A percentile compares a stretch with the other conserved stretches of the same genome.
Evolutionary conservation across 2,797 vertebrate species (phyloP).

Genomic region (Meriones psammophilus): DNA sequence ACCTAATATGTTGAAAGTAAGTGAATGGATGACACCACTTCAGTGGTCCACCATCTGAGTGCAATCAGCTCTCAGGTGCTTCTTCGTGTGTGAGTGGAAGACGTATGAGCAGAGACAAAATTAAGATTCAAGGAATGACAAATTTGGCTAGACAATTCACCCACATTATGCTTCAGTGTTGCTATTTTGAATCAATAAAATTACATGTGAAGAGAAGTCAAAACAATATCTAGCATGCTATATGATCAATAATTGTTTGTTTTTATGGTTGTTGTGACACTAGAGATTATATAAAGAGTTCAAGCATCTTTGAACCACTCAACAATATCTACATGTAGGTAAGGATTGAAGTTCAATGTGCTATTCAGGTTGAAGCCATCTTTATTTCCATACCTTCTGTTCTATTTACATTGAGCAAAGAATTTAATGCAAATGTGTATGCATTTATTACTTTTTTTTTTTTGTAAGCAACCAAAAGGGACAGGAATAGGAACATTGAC

Average conservation of each 20-base stretch:
- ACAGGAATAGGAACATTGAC: background rate
- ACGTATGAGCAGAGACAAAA: background rate
- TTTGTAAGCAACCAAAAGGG: background rate
- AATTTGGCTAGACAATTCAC: background rate
- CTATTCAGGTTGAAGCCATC: background rate
- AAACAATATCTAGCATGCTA: background rate
- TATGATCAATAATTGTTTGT: background rate
- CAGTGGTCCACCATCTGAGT: background rate
- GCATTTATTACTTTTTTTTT: constrained; percentile 9
- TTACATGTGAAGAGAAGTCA: background rate
- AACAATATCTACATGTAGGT: background rate
- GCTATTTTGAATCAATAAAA: background rate
- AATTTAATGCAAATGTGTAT: background rate
- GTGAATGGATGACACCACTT: background rate
- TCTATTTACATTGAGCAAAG: background rate
- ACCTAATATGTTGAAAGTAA: background rate
- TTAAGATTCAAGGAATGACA: background rate
- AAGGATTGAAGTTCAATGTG: background rate
- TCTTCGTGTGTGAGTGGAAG: background rate
- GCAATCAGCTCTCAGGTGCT: background rate
- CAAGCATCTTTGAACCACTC: background rate
- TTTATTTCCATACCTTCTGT: background rate
- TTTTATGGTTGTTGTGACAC: background rate
- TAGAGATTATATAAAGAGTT: background rate
- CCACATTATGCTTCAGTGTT: background rate